Conservation (phyloP, 1,140 invertebrate genomes). For the Caenorhabditis inopinata region DNA sequence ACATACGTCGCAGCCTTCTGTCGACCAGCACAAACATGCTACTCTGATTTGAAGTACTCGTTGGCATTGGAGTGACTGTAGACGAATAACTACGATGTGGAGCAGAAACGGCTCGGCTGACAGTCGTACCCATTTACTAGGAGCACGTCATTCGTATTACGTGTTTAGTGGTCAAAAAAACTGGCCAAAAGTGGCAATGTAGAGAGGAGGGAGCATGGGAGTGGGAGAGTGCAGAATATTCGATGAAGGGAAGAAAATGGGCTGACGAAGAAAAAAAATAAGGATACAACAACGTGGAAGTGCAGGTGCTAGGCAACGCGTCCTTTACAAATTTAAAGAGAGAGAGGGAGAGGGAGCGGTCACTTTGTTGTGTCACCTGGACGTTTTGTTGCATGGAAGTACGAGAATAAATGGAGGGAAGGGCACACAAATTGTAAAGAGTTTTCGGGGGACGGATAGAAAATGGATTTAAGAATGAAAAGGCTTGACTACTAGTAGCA, state of each 20-base stretch:
- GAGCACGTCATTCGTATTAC: not conserved
- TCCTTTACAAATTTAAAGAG: not conserved
- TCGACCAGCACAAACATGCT: constrained; percentile 2
- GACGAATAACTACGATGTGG: constrained; percentile 9
- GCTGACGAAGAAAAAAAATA: not conserved
- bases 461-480: not conserved
- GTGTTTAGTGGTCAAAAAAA: not conserved
- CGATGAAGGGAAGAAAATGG: not conserved
- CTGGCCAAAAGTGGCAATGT: too few species aligned
- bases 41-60: not conserved
- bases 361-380: not conserved
- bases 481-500: not conserved
- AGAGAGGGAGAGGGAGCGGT: not conserved
- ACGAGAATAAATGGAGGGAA: constrained; percentile 1
- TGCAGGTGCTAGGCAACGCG: constrained; percentile 11
- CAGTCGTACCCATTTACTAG: constrained; percentile 1
- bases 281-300: not conserved
- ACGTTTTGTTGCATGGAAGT: not conserved
- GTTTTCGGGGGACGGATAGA: not conserved
- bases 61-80: not conserved
- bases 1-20: constrained; percentile 20
- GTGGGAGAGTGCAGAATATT: not conserved
- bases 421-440: not conserved
- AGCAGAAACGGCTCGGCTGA: not conserved
- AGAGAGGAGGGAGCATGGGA: too few species aligned